Evolutionary conservation across 2,888 invertebrate species (phyloP).

Genomic region (Campoplex nolae): DNA sequence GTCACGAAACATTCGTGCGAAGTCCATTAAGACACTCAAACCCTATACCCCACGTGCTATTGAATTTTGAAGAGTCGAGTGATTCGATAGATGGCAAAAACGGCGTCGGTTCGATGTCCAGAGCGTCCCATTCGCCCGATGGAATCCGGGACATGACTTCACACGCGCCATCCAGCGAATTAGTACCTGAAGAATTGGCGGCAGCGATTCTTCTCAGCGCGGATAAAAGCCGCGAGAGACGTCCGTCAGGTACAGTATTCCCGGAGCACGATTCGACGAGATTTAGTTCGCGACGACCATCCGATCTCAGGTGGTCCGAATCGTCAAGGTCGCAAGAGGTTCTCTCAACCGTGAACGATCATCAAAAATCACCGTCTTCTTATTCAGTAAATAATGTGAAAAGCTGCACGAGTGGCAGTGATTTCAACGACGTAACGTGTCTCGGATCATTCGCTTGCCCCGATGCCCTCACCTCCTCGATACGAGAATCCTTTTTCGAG

Average conservation of each 20-base stretch:
- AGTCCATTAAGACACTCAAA: slow-evolving; percentile 78
- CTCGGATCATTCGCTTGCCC: slow-evolving; percentile 81
- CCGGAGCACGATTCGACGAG: slow-evolving; percentile 80
- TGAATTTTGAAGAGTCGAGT: slow-evolving; percentile 79
- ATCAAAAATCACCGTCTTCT: slow-evolving; percentile 79
- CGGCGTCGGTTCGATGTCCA: background rate
- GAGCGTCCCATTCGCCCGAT: background rate
- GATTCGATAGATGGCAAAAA: slow-evolving; percentile 31
- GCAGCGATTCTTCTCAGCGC: slow-evolving; percentile 73
- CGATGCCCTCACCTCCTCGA: slow-evolving; percentile 79
- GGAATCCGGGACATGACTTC: slow-evolving; percentile 38
- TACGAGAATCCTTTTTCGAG: slow-evolving; percentile 81
- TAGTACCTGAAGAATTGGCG: slow-evolving; percentile 73
- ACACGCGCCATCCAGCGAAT: slow-evolving; percentile 35
- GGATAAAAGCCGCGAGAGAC: slow-evolving; percentile 68
- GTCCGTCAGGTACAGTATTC: slow-evolving; percentile 77
- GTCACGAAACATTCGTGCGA: slow-evolving; percentile 43
- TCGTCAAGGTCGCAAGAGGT: slow-evolving; percentile 82
- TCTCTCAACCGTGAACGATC: slow-evolving; percentile 76
- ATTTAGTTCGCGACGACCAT: slow-evolving; percentile 81
- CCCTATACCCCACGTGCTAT: slow-evolving; percentile 78
- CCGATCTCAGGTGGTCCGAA: slow-evolving; percentile 82
- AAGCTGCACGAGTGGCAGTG: slow-evolving; percentile 79
- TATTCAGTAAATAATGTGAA: slow-evolving; percentile 82
- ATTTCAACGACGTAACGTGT: slow-evolving; percentile 80